phyloP scores from a whole-genome alignment of 2,888 invertebrate species.

The Dryocosmus kuriphilus region DNA sequence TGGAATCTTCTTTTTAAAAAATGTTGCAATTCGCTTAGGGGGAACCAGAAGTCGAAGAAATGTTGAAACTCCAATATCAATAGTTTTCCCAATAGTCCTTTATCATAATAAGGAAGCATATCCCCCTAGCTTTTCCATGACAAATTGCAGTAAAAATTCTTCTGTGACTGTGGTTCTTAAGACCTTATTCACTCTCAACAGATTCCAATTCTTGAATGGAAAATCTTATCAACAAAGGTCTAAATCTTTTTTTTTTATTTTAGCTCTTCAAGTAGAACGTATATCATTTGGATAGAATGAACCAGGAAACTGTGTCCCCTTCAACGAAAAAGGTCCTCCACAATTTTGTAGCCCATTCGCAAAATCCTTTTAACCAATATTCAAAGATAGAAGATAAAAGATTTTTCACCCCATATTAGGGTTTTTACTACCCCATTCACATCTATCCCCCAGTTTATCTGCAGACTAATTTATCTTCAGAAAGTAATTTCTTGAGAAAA shows the following conservation, averaged over 20 bases:
- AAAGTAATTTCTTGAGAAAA: neutral
- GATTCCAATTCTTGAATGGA: neutral
- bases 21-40: too few relatives aligned
- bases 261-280: neutral
- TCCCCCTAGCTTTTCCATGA: neutral
- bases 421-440: neutral
- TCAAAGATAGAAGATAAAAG: constrained; percentile 4
- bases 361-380: neutral
- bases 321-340: neutral
- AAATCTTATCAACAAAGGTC: neutral
- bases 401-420: neutral
- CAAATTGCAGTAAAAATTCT: neutral
- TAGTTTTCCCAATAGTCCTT: neutral
- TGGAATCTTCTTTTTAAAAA: too few relatives aligned
- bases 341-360: neutral
- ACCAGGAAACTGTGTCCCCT: neutral
- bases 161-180: neutral
- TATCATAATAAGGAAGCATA: too few relatives aligned
- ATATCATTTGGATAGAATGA: neutral
- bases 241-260: neutral
- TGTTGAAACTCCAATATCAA: neutral
- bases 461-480: neutral
- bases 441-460: neutral
- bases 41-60: too few relatives aligned
- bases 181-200: neutral